phyloP scores from a whole-genome alignment of 2,888 invertebrate species.

The Pammene fasciana region DNA sequence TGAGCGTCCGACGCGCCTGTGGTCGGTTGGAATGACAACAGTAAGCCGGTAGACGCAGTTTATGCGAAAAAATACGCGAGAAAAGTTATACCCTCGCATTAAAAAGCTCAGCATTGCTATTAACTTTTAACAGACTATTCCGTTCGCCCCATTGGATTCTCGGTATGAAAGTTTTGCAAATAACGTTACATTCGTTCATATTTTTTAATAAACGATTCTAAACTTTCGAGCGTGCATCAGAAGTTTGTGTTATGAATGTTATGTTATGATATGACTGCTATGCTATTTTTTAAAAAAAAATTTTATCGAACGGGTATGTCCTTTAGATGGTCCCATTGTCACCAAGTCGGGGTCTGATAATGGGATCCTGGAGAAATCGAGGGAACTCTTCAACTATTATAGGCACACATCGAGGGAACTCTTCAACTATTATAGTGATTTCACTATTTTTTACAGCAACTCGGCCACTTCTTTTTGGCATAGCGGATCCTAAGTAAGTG shows the following conservation, averaged over 20 bases:
- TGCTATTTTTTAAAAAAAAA: too few species aligned
- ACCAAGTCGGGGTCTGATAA: too few species aligned
- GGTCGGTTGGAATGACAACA: constrained; percentile 2
- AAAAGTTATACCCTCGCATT: constrained; percentile 38
- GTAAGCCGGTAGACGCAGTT: constrained; percentile 44
- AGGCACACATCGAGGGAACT: too few species aligned
- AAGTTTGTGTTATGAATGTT: constrained; percentile 2
- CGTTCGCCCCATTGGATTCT: constrained; percentile 10
- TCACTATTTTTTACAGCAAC: too few species aligned
- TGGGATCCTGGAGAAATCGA: too few species aligned
- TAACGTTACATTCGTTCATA: constrained; percentile 4
- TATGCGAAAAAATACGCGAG: constrained; percentile 39
- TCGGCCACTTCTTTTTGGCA: too few species aligned
- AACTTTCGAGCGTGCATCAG: neutral
- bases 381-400: too few species aligned
- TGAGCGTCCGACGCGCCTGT: neutral
- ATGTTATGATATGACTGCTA: too few species aligned
- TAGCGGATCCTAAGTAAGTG: too few species aligned
- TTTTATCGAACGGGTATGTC: too few species aligned
- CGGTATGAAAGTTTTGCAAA: constrained; percentile 12
- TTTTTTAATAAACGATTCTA: constrained; percentile 3
- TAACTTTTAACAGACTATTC: constrained; percentile 32
- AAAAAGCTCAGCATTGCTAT: constrained; percentile 25
- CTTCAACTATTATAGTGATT: too few species aligned
- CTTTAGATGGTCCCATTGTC: too few species aligned